Percentiles rank a stretch among this genome's conserved stretches.
These are phyloP conservation scores for Microcebus tavaratra DNA, from an alignment of 2,113 vertebrate genomes.

Conservation along the genomic window DNA sequence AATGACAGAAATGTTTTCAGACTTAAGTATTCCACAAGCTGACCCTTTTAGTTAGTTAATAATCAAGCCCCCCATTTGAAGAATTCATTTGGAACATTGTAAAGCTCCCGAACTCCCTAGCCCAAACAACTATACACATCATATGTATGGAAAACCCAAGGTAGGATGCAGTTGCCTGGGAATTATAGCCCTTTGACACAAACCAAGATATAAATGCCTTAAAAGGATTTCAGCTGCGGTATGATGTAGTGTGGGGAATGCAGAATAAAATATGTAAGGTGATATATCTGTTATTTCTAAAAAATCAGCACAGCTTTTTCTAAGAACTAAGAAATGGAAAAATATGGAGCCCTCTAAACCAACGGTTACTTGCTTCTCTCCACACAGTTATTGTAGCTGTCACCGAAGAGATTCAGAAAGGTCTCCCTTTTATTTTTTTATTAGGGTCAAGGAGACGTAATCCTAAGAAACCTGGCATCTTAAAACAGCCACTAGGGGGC, in stretches of 20 bases:
- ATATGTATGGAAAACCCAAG: not conserved
- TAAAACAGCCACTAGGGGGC: constrained; percentile 74
- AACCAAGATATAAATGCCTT: constrained; percentile 45
- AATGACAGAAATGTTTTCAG: not conserved
- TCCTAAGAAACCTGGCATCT: not conserved
- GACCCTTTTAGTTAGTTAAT: not conserved
- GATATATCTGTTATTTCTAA: constrained; percentile 58
- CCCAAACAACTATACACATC: not conserved
- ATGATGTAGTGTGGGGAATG: constrained; percentile 35
- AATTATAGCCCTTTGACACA: constrained; percentile 53
- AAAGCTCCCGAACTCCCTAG: constrained; percentile 37
- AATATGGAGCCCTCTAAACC: not conserved
- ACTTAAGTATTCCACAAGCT: not conserved
- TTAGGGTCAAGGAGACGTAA: constrained; percentile 55
- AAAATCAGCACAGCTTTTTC: not conserved
- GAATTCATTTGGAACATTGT: not conserved
- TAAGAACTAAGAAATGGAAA: constrained; percentile 38
- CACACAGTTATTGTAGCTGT: constrained; percentile 20
- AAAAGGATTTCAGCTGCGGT: constrained; percentile 25
- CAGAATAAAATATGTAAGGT: constrained; percentile 44
- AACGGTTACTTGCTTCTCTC: constrained; percentile 47
- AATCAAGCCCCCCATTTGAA: not conserved
- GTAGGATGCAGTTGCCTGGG: constrained; percentile 1
- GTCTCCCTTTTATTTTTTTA: not conserved
- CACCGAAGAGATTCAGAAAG: not conserved